Evolutionary conservation across 2,797 vertebrate species (phyloP), one percentile per base, ranked within the genome.

Genomic region (Odontamblyopus rebecca): DNA sequence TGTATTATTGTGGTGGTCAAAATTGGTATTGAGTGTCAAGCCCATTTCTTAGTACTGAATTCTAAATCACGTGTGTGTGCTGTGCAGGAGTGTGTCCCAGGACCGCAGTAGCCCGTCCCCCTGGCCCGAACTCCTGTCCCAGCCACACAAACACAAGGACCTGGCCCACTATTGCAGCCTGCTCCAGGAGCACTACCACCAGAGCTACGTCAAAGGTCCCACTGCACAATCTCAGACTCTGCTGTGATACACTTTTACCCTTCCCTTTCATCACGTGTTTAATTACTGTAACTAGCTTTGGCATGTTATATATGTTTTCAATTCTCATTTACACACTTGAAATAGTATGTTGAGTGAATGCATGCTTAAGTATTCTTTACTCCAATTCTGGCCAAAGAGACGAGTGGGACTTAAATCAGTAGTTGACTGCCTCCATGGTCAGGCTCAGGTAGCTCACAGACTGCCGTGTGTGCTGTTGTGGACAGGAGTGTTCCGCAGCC

Each of bases 101-200:
- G 96, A 98, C 64, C 96, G 96, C 81, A 89, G 91, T 72, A 91
- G 92, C 50, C 74, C 93, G 23, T 91, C 94, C 59, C 88, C 94
- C 27, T 98, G 96, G 95, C 89, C 95, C 3, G 97, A 99, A 73
- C 93, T 95, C 72, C 79, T 91, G 71, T 72, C 89, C 61, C 93
- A 92, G 26, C 89, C 91, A 35, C 92, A 94, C 85, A 97, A 96
- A 81, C 92, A 96, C 83, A 99, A 98, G 82, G 97, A 98, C 67
- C 83, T 97, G 72, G 92, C 95, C 66, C 95, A 90, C 81, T 98
- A 96, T 74, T 99, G 98, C 89, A 95, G 91, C 0, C 91, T 98
- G 70, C 91, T 99, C 56, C 98, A 99, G 82, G 98, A 99, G 61
- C 95, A 99, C 60, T 98, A 97, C 70, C 96, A 97, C 82, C 97